Percentiles rank a stretch among this genome's conserved stretches.
phyloP scores from a whole-genome alignment of 2,888 invertebrate genomes.

The Tenthredo distinguenda region DNA sequence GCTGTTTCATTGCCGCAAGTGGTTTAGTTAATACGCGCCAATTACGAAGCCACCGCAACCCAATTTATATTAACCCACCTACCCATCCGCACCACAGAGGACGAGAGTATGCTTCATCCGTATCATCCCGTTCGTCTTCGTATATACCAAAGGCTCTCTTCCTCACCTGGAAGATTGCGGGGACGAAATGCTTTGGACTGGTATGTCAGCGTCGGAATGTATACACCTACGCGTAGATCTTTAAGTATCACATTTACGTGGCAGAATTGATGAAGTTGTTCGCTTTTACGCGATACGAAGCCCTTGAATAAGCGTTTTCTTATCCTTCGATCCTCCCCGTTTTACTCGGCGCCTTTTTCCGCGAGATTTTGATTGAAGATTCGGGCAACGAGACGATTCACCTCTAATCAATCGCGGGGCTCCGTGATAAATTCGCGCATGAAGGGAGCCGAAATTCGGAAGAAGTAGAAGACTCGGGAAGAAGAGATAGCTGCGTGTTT shows the following conservation, averaged over 20 bases:
- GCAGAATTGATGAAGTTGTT: constrained; percentile 11
- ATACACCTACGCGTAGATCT: neutral
- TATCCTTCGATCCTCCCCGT: constrained; percentile 15
- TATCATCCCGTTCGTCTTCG: constrained; percentile 23
- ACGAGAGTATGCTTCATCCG: constrained; percentile 13
- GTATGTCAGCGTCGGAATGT: neutral
- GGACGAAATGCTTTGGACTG: neutral
- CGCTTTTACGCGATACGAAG: neutral
- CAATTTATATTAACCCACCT: constrained; percentile 63
- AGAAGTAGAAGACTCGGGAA: neutral
- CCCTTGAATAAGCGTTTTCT: constrained; percentile 8
- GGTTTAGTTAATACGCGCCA: constrained; percentile 63
- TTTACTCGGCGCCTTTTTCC: constrained; percentile 15
- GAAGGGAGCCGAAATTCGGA: neutral
- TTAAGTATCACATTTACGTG: neutral
- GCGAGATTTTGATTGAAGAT: constrained; percentile 33
- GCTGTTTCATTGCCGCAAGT: constrained; percentile 55
- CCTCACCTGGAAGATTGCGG: constrained; percentile 26
- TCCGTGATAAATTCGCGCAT: neutral
- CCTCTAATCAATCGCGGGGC: constrained; percentile 41
- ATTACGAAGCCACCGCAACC: constrained; percentile 63
- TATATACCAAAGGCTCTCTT: neutral
- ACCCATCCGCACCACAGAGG: constrained; percentile 22
- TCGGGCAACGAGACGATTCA: constrained; percentile 25
- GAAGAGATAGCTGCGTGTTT: neutral